phyloP scores from a whole-genome alignment of 2,888 invertebrate species.

The Chrysotoxum bicinctum region DNA sequence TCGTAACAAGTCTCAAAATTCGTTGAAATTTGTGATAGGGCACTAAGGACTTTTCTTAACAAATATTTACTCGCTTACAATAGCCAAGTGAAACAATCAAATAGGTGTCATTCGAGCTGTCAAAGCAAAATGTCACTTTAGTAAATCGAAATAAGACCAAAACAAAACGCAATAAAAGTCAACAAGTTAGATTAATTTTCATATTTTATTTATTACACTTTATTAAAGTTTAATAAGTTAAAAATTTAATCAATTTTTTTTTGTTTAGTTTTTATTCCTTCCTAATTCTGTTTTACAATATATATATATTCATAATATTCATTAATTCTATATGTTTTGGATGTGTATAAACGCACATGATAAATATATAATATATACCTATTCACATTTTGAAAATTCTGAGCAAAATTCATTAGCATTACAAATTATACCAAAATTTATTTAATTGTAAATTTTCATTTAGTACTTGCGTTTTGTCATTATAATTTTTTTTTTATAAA shows the following conservation, averaged over 20 bases:
- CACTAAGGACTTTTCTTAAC: too few species aligned
- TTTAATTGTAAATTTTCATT: slow-evolving; percentile 32
- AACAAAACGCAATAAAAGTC: background rate
- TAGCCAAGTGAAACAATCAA: too few species aligned
- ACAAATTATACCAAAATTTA: slow-evolving; percentile 23
- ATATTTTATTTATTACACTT: slow-evolving; percentile 66
- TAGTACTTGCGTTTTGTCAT: background rate
- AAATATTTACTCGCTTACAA: too few species aligned
- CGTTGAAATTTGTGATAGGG: too few species aligned
- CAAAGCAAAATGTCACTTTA: too few species aligned
- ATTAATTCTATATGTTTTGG: slow-evolving; percentile 40
- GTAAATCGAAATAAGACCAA: too few species aligned
- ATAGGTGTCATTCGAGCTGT: too few species aligned
- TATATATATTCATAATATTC: slow-evolving; percentile 45
- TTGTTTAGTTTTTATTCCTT: slow-evolving; percentile 16
- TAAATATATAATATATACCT: slow-evolving; percentile 58
- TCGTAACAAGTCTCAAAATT: too few species aligned
- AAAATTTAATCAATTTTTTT: slow-evolving; percentile 69
- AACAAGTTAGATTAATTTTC: slow-evolving; percentile 1
- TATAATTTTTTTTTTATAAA: background rate
- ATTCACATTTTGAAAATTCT: slow-evolving; percentile 65
- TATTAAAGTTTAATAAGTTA: slow-evolving; percentile 69
- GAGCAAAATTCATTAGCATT: slow-evolving; percentile 66
- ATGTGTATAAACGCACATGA: slow-evolving; percentile 70
- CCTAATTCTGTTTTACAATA: slow-evolving; percentile 49